phyloP scores from a whole-genome alignment of 2,888 invertebrate species.

The Lomographa bimaculata region DNA sequence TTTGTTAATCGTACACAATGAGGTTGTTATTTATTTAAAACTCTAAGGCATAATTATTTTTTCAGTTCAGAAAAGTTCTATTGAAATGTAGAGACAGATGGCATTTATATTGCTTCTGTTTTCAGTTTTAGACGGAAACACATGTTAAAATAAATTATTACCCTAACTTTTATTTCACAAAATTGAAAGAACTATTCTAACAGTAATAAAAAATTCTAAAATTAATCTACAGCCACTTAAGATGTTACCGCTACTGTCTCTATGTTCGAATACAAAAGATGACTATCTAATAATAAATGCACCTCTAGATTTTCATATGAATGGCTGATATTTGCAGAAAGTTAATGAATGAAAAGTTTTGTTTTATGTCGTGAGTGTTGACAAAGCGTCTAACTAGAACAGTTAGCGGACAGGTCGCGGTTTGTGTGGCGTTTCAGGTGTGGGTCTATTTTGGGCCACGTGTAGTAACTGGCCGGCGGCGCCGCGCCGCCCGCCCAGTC shows the following conservation, averaged over 20 bases:
- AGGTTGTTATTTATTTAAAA: no score
- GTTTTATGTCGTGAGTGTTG: constrained; percentile 58
- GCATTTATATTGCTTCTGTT: constrained; percentile 19
- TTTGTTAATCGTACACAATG: no score
- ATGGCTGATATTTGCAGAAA: constrained; percentile 23
- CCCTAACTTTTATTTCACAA: constrained; percentile 23
- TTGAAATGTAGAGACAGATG: constrained; percentile 28
- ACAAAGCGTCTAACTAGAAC: constrained; percentile 59
- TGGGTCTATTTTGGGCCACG: constrained; percentile 71
- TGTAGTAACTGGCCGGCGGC: constrained; percentile 47
- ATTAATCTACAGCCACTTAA: constrained; percentile 28
- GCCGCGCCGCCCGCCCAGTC: constrained; percentile 68
- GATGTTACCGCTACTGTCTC: constrained; percentile 20
- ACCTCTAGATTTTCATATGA: not conserved
- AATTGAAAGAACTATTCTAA: constrained; percentile 28
- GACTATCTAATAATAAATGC: constrained; percentile 5
- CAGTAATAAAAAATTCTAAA: constrained; percentile 32
- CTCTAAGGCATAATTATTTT: no score
- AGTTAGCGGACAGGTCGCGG: constrained; percentile 64
- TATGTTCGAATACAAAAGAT: constrained; percentile 23
- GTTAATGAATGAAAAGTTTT: constrained; percentile 31
- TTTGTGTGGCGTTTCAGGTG: constrained; percentile 71
- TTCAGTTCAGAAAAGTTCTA: constrained; percentile 14
- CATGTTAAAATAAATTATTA: constrained; percentile 34
- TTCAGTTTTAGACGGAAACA: constrained; percentile 27